Conservation (phyloP, 2,797 vertebrate species). For the Labroides dimidiatus region DNA sequence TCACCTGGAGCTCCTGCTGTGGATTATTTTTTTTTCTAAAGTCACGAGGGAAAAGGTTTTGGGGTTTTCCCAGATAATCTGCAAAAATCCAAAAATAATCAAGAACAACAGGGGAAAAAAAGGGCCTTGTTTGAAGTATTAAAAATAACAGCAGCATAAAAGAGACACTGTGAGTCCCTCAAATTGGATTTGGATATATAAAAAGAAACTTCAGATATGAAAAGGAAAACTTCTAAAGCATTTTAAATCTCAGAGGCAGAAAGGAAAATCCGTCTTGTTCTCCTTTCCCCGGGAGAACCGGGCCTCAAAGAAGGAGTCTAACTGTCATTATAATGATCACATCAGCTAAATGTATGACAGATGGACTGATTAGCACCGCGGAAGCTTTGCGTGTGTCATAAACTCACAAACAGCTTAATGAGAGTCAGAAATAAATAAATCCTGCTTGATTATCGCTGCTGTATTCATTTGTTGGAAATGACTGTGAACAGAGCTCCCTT, state of each 20-base stretch:
- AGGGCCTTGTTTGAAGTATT: constrained; percentile 32
- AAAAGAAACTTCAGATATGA: constrained; percentile 45
- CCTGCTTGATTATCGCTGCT: background rate
- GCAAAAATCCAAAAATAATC: constrained; percentile 61
- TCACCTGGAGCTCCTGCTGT: background rate
- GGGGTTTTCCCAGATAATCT: constrained; percentile 64
- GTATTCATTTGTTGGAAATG: background rate
- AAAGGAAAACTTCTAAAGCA: constrained; percentile 51
- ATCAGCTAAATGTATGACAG: constrained; percentile 1
- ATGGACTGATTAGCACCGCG: constrained; percentile 12
- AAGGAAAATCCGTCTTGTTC: constrained; percentile 31
- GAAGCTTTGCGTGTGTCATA: constrained; percentile 11
- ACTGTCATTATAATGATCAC: constrained; percentile 6
- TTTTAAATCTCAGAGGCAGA: constrained; percentile 31
- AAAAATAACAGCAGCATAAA: constrained; percentile 53
- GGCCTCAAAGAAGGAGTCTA: background rate
- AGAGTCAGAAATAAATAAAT: constrained; percentile 1
- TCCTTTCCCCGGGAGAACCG: constrained; percentile 9
- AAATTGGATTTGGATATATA: constrained; percentile 52
- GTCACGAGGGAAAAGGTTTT: constrained; percentile 39
- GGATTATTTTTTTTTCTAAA: constrained; percentile 12
- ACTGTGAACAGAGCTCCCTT: background rate
- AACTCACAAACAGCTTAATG: constrained; percentile 7
- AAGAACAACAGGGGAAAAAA: constrained; percentile 58
- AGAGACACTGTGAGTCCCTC: constrained; percentile 50